Evolutionary conservation across 2,888 invertebrate genomes (phyloP).

Genomic region (Perdita meconis): DNA sequence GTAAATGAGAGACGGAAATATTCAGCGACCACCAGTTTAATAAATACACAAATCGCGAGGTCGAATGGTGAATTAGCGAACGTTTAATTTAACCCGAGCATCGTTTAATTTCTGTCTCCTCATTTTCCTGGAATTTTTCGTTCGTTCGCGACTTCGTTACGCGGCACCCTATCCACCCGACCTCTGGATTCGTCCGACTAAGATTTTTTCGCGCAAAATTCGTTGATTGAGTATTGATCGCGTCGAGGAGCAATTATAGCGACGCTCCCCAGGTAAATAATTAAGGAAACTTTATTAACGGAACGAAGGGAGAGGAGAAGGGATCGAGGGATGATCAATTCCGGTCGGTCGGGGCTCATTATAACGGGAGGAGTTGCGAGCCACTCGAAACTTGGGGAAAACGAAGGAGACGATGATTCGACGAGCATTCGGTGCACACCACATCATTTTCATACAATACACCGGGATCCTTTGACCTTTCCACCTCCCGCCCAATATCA

Average conservation of each 20-base stretch:
- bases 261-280: slow-evolving; percentile 39
- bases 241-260: slow-evolving; percentile 18
- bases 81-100: background rate
- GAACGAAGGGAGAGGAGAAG: slow-evolving; percentile 4
- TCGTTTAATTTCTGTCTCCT: background rate
- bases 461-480: slow-evolving; percentile 14
- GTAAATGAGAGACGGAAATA: background rate
- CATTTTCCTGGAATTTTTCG: background rate
- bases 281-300: slow-evolving; percentile 55
- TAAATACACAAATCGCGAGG: background rate
- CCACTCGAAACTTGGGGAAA: background rate
- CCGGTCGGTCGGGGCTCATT: slow-evolving; percentile 26
- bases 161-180: no score
- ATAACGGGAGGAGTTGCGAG: slow-evolving; percentile 8
- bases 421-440: slow-evolving; percentile 1
- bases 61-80: background rate
- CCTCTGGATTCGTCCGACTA: background rate
- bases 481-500: background rate
- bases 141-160: background rate
- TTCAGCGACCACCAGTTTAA: background rate
- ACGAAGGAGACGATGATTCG: slow-evolving; percentile 12
- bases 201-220: slow-evolving; percentile 27
- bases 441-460: slow-evolving; percentile 44
- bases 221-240: slow-evolving; percentile 40
- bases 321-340: slow-evolving; percentile 38